A percentile compares a stretch with the other conserved stretches of the same genome.
phyloP scores from a whole-genome alignment of 2,797 vertebrate genomes.

The Urocyon cinereoargenteus region DNA sequence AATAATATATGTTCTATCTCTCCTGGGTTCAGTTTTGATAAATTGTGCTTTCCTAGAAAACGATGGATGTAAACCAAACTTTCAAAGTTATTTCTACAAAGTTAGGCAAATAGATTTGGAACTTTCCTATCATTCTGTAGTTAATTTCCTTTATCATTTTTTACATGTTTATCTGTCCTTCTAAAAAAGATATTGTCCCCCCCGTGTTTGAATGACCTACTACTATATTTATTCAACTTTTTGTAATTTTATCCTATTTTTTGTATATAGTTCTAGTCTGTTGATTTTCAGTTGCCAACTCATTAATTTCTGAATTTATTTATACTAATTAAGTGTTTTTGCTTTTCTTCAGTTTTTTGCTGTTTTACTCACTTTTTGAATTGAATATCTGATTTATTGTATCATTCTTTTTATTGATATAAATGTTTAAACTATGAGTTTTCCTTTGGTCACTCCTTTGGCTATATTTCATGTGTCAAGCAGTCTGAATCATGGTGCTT shows the following conservation, averaged over 20 bases:
- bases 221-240: not conserved
- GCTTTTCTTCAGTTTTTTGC: not conserved
- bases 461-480: not conserved
- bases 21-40: not conserved
- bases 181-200: not conserved
- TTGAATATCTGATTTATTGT: not conserved
- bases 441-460: not conserved
- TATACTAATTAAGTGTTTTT: not conserved
- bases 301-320: not conserved
- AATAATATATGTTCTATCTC: not conserved
- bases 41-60: conserved; percentile 5
- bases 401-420: not conserved
- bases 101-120: not conserved
- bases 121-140: not conserved
- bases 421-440: not conserved
- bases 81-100: not conserved
- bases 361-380: not conserved
- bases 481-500: not conserved
- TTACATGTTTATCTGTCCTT: not conserved
- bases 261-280: not conserved
- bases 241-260: not conserved
- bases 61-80: not conserved
- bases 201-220: not conserved
- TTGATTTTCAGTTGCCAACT: not conserved
- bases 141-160: not conserved